Evolutionary conservation across 1,140 invertebrate species (phyloP).

Genomic region (Penaeus chinensis): DNA sequence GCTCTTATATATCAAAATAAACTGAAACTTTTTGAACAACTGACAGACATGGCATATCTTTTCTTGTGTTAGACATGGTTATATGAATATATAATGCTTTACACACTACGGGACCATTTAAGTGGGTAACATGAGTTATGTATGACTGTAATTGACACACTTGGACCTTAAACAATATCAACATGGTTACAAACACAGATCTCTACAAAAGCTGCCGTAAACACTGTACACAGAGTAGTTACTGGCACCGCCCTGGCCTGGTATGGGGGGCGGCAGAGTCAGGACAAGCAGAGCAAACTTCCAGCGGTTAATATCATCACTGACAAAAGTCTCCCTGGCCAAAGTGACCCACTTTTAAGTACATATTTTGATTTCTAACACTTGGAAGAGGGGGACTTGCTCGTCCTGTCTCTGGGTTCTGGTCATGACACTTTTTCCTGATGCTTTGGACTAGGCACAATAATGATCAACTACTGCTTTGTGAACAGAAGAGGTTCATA

Average conservation of each 20-base stretch:
- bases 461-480: conserved; percentile 58
- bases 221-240: conserved; percentile 52
- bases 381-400: conserved; percentile 44
- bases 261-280: conserved; percentile 34
- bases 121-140: conserved; percentile 49
- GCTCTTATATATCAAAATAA: conserved; percentile 59
- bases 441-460: conserved; percentile 59
- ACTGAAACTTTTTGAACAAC: conserved; percentile 47
- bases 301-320: not conserved
- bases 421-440: conserved; percentile 44
- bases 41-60: conserved; percentile 48
- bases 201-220: conserved; percentile 56
- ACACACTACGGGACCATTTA: conserved; percentile 51
- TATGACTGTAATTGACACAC: conserved; percentile 51
- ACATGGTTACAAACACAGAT: conserved; percentile 58
- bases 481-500: conserved; percentile 54
- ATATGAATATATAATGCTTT: conserved; percentile 53
- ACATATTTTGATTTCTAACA: conserved; percentile 50
- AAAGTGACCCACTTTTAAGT: conserved; percentile 43
- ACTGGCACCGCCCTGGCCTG: conserved; percentile 39
- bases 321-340: conserved; percentile 33
- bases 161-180: conserved; percentile 52
- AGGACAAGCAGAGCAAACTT: conserved; percentile 37
- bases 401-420: conserved; percentile 42
- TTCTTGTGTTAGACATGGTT: conserved; percentile 45